A percentile compares a stretch with the other conserved stretches of the same genome.
These are phyloP conservation scores for Triops longicaudatus DNA, from an alignment of 1,140 invertebrate species.

Conservation along the genomic window DNA sequence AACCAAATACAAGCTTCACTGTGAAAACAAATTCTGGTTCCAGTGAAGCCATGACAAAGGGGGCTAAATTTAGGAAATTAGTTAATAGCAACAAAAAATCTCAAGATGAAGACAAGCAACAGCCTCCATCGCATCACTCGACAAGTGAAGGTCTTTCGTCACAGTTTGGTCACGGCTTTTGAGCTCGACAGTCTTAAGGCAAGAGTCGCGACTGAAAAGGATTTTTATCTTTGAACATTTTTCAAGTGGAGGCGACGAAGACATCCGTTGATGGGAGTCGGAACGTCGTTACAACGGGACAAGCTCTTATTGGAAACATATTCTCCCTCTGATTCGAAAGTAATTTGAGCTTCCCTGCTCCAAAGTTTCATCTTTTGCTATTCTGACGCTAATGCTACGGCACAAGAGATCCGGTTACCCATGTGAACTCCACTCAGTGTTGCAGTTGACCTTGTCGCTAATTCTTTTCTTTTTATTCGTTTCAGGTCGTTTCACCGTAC, in stretches of 20 bases:
- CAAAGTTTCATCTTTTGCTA: background rate
- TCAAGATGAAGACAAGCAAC: background rate
- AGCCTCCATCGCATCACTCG: background rate
- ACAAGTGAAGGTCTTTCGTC: background rate
- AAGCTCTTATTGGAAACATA: background rate
- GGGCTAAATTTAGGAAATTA: background rate
- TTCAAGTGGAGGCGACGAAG: background rate
- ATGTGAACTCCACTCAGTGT: background rate
- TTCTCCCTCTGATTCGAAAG: background rate
- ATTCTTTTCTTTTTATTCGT: too few relatives aligned
- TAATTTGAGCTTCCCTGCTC: background rate
- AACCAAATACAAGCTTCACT: background rate
- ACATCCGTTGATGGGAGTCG: background rate
- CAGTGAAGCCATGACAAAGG: too few relatives aligned
- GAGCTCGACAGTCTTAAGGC: background rate
- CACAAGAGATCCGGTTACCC: background rate
- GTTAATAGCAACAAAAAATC: background rate
- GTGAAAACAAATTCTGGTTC: too few relatives aligned
- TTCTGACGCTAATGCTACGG: background rate
- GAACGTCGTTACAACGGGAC: background rate
- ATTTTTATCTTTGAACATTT: background rate
- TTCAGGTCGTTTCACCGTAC: too few relatives aligned
- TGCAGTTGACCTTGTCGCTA: too few relatives aligned
- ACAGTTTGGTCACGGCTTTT: background rate
- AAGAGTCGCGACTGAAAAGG: background rate